phyloP scores from a whole-genome alignment of 1,140 invertebrate genomes.

The Paralvinella palmiformis region DNA sequence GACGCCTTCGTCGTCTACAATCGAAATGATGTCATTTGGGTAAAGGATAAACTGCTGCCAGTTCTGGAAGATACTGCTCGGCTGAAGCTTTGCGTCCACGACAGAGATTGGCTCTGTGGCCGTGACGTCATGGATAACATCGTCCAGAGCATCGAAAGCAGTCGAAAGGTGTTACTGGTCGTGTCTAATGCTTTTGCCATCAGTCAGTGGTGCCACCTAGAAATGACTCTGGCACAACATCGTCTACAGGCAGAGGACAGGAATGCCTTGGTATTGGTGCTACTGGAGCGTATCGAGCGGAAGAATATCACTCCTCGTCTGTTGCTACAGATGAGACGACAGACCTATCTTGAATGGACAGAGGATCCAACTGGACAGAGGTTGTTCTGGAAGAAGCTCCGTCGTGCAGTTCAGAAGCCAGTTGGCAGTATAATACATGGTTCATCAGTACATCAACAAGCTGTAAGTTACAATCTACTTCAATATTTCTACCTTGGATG shows the following conservation, averaged over 20 bases:
- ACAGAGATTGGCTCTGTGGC: conserved; percentile 32
- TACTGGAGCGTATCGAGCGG: too few relatives aligned
- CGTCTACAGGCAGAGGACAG: conserved; percentile 16
- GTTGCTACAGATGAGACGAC: not conserved
- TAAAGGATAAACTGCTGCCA: not conserved
- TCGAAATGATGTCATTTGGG: not conserved
- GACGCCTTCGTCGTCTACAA: not conserved
- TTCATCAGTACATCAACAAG: too few relatives aligned
- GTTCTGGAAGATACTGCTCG: not conserved
- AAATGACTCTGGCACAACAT: conserved; percentile 46
- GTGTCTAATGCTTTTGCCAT: conserved; percentile 27
- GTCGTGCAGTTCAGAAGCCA: too few relatives aligned
- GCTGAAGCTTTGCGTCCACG: conserved; percentile 28
- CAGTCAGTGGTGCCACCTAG: conserved; percentile 34
- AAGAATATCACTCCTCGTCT: not conserved
- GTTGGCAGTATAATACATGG: too few relatives aligned
- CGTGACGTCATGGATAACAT: conserved; percentile 29
- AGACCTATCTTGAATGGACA: not conserved
- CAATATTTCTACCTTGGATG: too few relatives aligned
- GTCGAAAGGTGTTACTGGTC: conserved; percentile 26
- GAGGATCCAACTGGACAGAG: not conserved
- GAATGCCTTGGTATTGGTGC: conserved; percentile 16
- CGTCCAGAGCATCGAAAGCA: conserved; percentile 25
- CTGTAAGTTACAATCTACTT: too few relatives aligned
- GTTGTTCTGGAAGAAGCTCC: not conserved